These are phyloP conservation scores for Tipula unca DNA, from an alignment of 2,888 invertebrate genomes.

Conservation along the genomic window DNA sequence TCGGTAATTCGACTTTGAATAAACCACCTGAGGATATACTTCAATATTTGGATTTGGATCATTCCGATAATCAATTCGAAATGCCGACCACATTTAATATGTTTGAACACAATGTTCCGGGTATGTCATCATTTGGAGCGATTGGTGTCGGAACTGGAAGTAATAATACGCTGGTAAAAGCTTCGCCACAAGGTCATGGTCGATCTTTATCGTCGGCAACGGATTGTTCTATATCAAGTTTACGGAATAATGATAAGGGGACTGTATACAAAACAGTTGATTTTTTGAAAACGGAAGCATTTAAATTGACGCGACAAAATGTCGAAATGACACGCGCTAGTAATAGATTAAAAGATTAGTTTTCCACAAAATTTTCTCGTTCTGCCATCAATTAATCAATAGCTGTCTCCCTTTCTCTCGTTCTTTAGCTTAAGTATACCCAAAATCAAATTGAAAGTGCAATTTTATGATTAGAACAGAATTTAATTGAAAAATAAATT, in stretches of 20 bases:
- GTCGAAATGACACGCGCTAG: constrained; percentile 57
- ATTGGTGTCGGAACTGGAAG: background rate
- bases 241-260: constrained; percentile 42
- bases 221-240: constrained; percentile 9
- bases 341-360: constrained; percentile 19
- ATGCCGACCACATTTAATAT: constrained; percentile 22
- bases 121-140: background rate
- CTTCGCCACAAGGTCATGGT: background rate
- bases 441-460: background rate
- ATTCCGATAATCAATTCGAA: constrained; percentile 29
- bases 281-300: constrained; percentile 88
- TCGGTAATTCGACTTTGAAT: background rate
- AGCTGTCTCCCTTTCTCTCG: background rate
- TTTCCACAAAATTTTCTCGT: background rate
- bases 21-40: constrained; percentile 36
- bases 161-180: background rate
- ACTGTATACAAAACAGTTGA: constrained; percentile 88
- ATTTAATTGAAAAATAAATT: background rate
- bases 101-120: background rate
- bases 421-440: background rate
- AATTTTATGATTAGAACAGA: background rate
- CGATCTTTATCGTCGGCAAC: background rate
- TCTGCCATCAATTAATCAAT: background rate
- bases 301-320: constrained; percentile 75
- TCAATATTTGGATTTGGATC: constrained; percentile 83